A percentile compares a stretch with the other conserved stretches of the same genome.
Evolutionary conservation across 2,888 invertebrate species (phyloP).

Genomic region (Callyntrura sp.): DNA sequence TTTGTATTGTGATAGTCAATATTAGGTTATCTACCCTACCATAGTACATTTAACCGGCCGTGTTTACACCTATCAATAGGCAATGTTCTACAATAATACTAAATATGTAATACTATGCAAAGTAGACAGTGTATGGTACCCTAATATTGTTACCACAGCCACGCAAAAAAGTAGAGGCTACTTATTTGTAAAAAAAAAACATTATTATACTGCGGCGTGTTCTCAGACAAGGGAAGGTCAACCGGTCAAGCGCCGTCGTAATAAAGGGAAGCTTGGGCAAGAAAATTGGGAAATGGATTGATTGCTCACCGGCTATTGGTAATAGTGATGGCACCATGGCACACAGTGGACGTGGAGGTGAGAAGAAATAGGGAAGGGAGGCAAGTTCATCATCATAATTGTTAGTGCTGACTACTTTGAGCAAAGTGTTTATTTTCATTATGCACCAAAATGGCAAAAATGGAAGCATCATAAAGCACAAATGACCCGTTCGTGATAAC

Average conservation of each 20-base stretch:
- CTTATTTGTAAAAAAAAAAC: neutral
- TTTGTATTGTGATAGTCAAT: neutral
- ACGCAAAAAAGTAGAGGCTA: neutral
- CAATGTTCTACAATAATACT: neutral
- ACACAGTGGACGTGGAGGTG: slow-evolving; percentile 34
- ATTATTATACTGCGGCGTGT: slow-evolving; percentile 58
- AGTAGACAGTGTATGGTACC: neutral
- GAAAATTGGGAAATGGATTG: slow-evolving; percentile 63
- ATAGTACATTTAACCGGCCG: too few relatives aligned
- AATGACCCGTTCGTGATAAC: neutral
- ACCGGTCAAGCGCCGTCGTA: slow-evolving; percentile 75
- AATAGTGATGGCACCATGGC: neutral
- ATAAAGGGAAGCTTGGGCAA: slow-evolving; percentile 75
- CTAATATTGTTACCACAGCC: neutral
- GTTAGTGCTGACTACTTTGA: neutral
- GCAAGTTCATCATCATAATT: slow-evolving; percentile 15
- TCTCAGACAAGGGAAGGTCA: slow-evolving; percentile 78
- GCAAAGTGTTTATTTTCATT: neutral
- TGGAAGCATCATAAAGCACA: neutral
- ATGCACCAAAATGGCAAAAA: slow-evolving; percentile 11
- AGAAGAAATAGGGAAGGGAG: slow-evolving; percentile 20
- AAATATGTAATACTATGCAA: too few relatives aligned
- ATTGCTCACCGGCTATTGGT: slow-evolving; percentile 48
- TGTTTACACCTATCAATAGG: neutral
- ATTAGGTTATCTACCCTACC: neutral